A percentile compares a stretch with the other conserved stretches of the same genome.
Conservation (phyloP, 1,140 invertebrate species). For the Heliconius hewitsoni region DNA sequence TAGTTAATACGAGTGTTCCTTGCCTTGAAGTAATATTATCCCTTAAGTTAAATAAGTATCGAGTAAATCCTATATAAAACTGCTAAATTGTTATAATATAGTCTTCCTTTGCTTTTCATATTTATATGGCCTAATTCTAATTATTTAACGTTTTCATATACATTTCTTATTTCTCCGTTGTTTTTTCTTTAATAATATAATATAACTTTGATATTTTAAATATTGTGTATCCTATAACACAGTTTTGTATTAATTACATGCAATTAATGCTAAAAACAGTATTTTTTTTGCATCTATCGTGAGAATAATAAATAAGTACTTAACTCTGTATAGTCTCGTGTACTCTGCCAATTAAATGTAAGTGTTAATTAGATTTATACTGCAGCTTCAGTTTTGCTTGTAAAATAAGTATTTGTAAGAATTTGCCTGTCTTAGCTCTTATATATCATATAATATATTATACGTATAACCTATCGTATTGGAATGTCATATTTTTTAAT, state of each 20-base stretch:
- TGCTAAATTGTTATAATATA: background rate
- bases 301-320: conserved; percentile 14
- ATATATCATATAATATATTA: background rate
- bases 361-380: conserved; percentile 33
- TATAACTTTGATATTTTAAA: too few species aligned
- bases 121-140: background rate
- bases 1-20: background rate
- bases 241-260: background rate
- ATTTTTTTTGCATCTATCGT: conserved; percentile 7
- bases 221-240: background rate
- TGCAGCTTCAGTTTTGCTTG: conserved; percentile 38
- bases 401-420: conserved; percentile 15
- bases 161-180: background rate
- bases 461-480: too few species aligned
- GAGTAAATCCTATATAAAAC: background rate
- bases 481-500: too few species aligned
- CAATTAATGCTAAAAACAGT: background rate
- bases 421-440: background rate
- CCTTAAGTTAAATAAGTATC: background rate
- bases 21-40: background rate
- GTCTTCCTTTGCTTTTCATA: background rate
- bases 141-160: background rate
- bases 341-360: conserved; percentile 37
- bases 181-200: background rate
- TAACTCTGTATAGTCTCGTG: conserved; percentile 27